These are phyloP conservation scores for Antheraea pernyi DNA, from an alignment of 1,140 invertebrate genomes.

Conservation along the genomic window DNA sequence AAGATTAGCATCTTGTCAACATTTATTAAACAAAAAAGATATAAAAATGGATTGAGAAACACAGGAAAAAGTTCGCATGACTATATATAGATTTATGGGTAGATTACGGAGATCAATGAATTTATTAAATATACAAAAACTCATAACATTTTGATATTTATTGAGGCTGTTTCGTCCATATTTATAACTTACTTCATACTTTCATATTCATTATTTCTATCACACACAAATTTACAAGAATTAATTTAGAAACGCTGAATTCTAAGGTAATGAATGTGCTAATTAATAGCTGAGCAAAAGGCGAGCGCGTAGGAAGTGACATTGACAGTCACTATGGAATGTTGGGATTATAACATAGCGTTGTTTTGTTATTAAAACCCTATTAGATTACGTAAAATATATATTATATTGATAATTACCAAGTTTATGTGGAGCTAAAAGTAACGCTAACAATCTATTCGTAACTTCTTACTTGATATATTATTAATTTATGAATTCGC, in stretches of 20 bases:
- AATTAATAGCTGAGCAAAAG: conserved; percentile 12
- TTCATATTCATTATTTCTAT: not conserved
- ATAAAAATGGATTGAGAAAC: no score
- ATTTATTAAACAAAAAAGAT: no score
- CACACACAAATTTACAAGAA: not conserved
- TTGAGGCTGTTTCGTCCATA: not conserved
- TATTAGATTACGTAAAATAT: not conserved
- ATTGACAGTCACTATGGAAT: conserved; percentile 18
- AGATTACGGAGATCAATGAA: no score
- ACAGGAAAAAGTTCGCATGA: no score
- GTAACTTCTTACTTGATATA: not conserved
- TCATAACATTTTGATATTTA: not conserved
- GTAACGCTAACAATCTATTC: not conserved
- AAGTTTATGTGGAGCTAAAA: no score
- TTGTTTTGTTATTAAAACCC: not conserved
- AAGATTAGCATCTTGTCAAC: no score
- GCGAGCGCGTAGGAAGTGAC: conserved; percentile 23
- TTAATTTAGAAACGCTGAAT: not conserved
- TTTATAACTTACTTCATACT: not conserved
- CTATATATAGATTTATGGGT: no score
- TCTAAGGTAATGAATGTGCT: not conserved
- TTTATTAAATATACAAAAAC: not conserved
- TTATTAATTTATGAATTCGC: not conserved
- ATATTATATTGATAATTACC: no score
- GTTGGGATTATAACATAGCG: not conserved